Base-by-base conservation (phyloP, 2,888 invertebrate species). In the Invenusta paracnida region DNA sequence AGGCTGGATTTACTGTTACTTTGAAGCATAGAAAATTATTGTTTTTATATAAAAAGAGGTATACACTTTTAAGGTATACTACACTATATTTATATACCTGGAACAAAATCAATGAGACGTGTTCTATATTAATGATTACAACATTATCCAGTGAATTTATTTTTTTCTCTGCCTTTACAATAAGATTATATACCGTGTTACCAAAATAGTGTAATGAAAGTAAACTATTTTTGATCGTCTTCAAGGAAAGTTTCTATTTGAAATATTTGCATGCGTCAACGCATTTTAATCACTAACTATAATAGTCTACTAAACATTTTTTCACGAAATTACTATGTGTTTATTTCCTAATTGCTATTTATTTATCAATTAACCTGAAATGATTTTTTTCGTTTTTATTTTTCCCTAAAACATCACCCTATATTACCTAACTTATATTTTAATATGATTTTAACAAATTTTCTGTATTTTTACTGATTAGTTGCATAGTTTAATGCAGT, bases 191-290 rank as follows among this genome's bases (percentile, higher is more conserved):
- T 73, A 73, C 25, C 2, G 73, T 73, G 73, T 73, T 73, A 73
- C 73, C 73, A 73, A 73, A 73, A 73, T 73, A 73, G 23, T 73
- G 73, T 73, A 73, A n/a, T 73, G 23, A 73, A 73, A 73, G 73
- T 25, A 73, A 23, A 23, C 5, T 5, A 73, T 23, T n/a, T 73
- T 73, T 25, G 11, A 73, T 73, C 23, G 17, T 5, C 5, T 73
- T 5, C 5, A 13, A 73, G 73, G 11, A 73, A 23, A 2, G 2
- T 73, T 73, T 73, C 23, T 13, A 25, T 5, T n/a, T 73, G 25
- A 73, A 73, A 73, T 73, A 48, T 48, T 11, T 48, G 5, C 5
- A 48, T 48, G 48, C 17, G n/a, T 48, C 5, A 48, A 11, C 48
- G 48, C 5, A 5, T 48, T 48, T 48, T 11, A 48, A 11, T 48